Evolutionary conservation across 1,140 invertebrate species (phyloP).

Genomic region (Drosophila pandora): DNA sequence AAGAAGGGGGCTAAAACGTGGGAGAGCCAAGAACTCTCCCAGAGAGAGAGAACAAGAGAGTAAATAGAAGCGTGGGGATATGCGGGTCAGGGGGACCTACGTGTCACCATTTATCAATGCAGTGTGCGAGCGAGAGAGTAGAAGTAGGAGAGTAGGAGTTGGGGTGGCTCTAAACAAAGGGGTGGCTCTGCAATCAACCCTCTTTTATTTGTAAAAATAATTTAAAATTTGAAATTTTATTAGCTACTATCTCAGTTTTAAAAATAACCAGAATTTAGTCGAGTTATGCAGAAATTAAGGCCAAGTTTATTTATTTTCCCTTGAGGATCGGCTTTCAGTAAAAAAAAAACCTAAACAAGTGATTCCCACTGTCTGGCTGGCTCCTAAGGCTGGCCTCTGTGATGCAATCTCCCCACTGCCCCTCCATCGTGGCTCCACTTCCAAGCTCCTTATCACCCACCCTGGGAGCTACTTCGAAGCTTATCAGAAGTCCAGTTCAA

Average conservation of each 20-base stretch:
- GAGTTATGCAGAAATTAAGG: too few relatives aligned
- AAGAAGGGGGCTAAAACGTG: not conserved
- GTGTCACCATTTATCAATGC: slow-evolving; percentile 16
- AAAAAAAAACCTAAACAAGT: not conserved
- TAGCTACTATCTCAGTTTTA: too few relatives aligned
- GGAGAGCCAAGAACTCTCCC: not conserved
- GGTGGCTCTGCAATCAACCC: not conserved
- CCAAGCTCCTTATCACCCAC: too few relatives aligned
- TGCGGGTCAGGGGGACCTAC: slow-evolving; percentile 8
- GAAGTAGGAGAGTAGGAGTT: not conserved
- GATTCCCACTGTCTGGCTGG: not conserved
- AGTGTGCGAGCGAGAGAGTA: slow-evolving; percentile 8
- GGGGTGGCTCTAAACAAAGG: not conserved
- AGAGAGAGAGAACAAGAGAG: not conserved
- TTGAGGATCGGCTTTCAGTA: not conserved
- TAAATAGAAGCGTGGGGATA: not conserved
- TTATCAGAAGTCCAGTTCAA: too few relatives aligned
- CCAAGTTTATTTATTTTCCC: not conserved
- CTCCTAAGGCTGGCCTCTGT: not conserved
- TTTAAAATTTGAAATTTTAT: too few relatives aligned
- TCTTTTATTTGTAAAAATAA: not conserved
- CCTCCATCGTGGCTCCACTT: too few relatives aligned
- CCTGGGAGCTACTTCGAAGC: too few relatives aligned
- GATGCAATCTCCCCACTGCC: slow-evolving; percentile 3
- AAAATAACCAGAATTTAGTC: too few relatives aligned